phyloP scores from a whole-genome alignment of 2,888 invertebrate species.

The Prenolepis imparis region DNA sequence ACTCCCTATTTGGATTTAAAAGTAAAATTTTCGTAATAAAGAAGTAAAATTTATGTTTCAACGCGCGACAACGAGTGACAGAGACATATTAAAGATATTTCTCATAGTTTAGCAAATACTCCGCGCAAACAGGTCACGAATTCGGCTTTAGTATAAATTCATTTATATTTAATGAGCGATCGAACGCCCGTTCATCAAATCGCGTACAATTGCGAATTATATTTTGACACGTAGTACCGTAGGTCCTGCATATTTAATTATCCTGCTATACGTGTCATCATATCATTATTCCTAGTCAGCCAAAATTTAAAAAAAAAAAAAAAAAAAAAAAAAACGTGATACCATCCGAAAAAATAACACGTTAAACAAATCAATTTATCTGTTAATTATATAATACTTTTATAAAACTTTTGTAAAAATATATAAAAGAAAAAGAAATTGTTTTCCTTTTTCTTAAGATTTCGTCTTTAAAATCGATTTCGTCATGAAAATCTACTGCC shows the following conservation, averaged over 20 bases:
- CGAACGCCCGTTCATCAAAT: conserved; percentile 36
- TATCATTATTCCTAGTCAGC: conserved; percentile 19
- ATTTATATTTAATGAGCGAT: conserved; percentile 40
- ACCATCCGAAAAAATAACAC: background rate
- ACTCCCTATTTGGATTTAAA: background rate
- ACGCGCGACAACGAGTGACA: background rate
- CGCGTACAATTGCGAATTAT: conserved; percentile 34
- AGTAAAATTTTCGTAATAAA: background rate
- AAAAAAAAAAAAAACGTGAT: too few species aligned
- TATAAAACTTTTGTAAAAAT: background rate
- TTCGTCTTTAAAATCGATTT: background rate
- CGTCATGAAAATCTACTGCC: background rate
- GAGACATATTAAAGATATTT: background rate
- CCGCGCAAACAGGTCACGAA: background rate
- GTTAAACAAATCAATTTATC: background rate
- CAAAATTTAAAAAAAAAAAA: background rate
- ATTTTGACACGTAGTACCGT: conserved; percentile 15
- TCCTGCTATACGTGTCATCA: conserved; percentile 19
- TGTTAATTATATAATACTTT: background rate
- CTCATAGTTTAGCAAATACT: background rate
- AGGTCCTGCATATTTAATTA: conserved; percentile 22
- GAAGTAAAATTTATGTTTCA: background rate
- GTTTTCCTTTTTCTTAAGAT: background rate
- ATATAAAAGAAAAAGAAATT: background rate
- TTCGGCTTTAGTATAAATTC: background rate